Evolutionary conservation across 2,888 invertebrate species (phyloP), one percentile per base, ranked within the genome.

Genomic region (Ryuthela nishihirai): DNA sequence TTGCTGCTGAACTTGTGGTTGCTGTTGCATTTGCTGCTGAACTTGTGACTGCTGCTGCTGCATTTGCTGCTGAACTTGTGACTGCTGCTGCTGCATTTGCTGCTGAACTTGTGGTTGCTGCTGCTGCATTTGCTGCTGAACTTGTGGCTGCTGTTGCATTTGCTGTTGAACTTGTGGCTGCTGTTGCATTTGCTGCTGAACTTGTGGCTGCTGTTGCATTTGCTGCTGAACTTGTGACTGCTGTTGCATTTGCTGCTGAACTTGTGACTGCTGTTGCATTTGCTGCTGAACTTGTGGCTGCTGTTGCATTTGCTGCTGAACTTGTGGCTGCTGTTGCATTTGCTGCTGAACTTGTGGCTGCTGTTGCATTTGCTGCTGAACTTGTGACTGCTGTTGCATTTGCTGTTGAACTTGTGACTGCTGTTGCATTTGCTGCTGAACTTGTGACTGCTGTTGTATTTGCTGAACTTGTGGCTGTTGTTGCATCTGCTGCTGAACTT

Each of bases 1-100:
- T n/a, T n/a, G n/a, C n/a, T n/a, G n/a, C n/a, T n/a, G n/a, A n/a
- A n/a, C n/a, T n/a, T n/a, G n/a, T n/a, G n/a, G n/a, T n/a, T n/a
- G n/a, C n/a, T 32, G 10, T 32, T 23, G 17, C 23, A 23, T 21
- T 24, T 41, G 41, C 15, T 23, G 29, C n/a, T 23, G 44, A 26
- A 26, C 44, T 32, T 44, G 44, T 10, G 25, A 3, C 26, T 25
- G n/a, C n/a, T 46, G 46, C 36, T 46, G 46, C n/a, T 23, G 36
- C 15, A 32, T 15, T 9, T 38, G 36, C 20, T 46, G 46, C 17
- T 35, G 36, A 23, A 40, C 17, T n/a, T 9, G 15, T 23, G 15
- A 15, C 38, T 18, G 24, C 15, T 46, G 26, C 38, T 36, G 47
- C 23, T 36, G 38, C 21, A 20, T 17, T 15, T 24, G 6, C n/a